phyloP scores from a whole-genome alignment of 2,113 vertebrate species.

The Romanogobio albipinnatus region DNA sequence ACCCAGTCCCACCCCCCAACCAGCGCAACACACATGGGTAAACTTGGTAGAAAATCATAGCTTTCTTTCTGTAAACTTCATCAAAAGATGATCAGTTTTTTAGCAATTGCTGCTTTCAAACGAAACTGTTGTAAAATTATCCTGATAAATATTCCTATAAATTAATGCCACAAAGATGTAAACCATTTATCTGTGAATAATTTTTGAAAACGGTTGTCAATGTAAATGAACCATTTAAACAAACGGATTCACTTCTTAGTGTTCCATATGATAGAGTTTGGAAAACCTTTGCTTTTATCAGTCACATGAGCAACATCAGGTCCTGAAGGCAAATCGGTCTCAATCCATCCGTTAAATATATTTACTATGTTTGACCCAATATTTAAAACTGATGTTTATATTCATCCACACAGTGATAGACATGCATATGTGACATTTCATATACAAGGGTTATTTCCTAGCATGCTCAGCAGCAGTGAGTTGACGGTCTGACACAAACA shows the following conservation, averaged over 20 bases:
- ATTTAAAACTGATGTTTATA: constrained; percentile 2
- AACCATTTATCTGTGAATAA: background rate
- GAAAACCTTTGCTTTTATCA: background rate
- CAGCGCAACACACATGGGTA: background rate
- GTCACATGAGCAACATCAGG: background rate
- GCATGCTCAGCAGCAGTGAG: constrained; percentile 32
- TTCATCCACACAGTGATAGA: background rate
- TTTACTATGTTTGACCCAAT: constrained; percentile 16
- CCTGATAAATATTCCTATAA: background rate
- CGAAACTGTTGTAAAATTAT: background rate
- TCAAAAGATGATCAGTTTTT: background rate
- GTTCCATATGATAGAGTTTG: background rate
- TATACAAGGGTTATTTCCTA: constrained; percentile 47
- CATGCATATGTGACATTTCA: background rate
- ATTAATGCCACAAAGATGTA: background rate
- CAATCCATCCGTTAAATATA: background rate
- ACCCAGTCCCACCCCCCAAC: constrained; percentile 35
- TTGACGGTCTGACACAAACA: constrained; percentile 6
- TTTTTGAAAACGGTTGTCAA: background rate
- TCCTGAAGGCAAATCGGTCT: background rate
- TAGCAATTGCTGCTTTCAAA: background rate
- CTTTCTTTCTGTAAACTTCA: background rate
- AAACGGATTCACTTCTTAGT: background rate
- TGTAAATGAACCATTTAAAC: background rate
- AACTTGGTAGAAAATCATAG: background rate